Evolutionary conservation across 2,888 invertebrate species (phyloP), one percentile per base, ranked within the genome.

Genomic region (Hirtodrosophila alboralis): DNA sequence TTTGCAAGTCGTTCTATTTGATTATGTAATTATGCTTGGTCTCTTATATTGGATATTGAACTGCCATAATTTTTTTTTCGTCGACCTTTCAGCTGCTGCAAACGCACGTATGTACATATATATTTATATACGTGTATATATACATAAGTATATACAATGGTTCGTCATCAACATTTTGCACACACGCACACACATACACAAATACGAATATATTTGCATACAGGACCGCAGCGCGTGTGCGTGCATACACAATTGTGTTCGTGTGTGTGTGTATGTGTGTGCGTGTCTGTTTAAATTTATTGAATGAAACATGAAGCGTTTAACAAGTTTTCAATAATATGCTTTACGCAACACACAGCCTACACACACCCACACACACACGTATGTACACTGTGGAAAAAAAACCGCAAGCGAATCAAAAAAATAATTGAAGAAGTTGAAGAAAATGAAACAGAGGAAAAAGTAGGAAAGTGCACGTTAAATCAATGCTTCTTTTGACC

Each of bases 1-100:
- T 72, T 75, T 61, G 41, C 62, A 65, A 67, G 45, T 72, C 49
- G 67, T 86, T 75, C 60, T 85, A 88, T 87, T 87, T 87, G 88
- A 88, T 88, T 88, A 88, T 88, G 88, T 88, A 88, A 88, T 89
- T 88, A 88, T 84, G 84, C 83, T 73, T 78, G 84, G 78, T 87
- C 87, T 87, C 81, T 83, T 87, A 87, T 87, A 87, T 88, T 79
- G 84, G 75, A 77, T 83, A 85, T 88, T 84, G 75, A 84, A 81
- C 87, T 72, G 80, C 16, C 52, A 49, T 60, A 47, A 64, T 45
- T 56, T 53, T 56, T 56, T 38, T 6, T 28, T 64, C 14, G 10
- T 18, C 31, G 54, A 40, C 38, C 38, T 51, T 65, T 65, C 61
- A 64, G 76, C 66, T 84, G 72, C 63, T 83, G 72, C 40, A 48